These are phyloP conservation scores for Zelostemma sp. DNA, from an alignment of 1,140 invertebrate genomes.

Conservation along the genomic window DNA sequence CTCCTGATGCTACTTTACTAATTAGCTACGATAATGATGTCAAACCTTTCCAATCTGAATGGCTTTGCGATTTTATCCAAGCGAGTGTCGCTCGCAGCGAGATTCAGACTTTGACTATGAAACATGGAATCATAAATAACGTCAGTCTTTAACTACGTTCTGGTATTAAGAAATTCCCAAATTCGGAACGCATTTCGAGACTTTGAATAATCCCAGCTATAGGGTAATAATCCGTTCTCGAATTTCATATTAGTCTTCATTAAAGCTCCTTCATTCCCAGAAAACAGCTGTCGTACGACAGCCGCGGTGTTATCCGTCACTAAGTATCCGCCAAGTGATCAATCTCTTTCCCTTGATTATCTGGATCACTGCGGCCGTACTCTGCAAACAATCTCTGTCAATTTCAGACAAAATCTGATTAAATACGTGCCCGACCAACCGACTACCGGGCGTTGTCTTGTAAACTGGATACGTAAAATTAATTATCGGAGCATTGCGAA, in stretches of 20 bases:
- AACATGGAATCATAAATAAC: not conserved
- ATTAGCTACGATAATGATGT: slow-evolving; percentile 23
- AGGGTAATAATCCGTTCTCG: slow-evolving; percentile 13
- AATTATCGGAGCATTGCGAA: slow-evolving; percentile 61
- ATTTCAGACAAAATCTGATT: slow-evolving; percentile 65
- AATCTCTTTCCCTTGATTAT: slow-evolving; percentile 46
- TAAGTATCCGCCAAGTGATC: slow-evolving; percentile 41
- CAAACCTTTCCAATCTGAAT: not conserved
- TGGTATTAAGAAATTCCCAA: not conserved
- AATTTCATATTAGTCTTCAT: slow-evolving; percentile 34
- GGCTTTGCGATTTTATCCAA: no score
- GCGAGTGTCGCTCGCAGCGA: no score
- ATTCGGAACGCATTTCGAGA: not conserved
- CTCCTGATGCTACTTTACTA: slow-evolving; percentile 26
- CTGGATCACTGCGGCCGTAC: slow-evolving; percentile 42
- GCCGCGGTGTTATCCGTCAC: slow-evolving; percentile 23
- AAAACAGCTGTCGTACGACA: slow-evolving; percentile 13
- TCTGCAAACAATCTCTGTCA: slow-evolving; percentile 61
- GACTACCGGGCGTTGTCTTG: slow-evolving; percentile 50
- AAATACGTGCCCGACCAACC: slow-evolving; percentile 49
- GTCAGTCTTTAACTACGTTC: not conserved
- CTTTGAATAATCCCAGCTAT: not conserved
- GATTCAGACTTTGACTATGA: no score
- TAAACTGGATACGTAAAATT: slow-evolving; percentile 69
- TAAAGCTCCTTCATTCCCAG: slow-evolving; percentile 37